Evolutionary conservation across 2,113 vertebrate species (phyloP).

Genomic region (Ptilorrhoa leucosticta): DNA sequence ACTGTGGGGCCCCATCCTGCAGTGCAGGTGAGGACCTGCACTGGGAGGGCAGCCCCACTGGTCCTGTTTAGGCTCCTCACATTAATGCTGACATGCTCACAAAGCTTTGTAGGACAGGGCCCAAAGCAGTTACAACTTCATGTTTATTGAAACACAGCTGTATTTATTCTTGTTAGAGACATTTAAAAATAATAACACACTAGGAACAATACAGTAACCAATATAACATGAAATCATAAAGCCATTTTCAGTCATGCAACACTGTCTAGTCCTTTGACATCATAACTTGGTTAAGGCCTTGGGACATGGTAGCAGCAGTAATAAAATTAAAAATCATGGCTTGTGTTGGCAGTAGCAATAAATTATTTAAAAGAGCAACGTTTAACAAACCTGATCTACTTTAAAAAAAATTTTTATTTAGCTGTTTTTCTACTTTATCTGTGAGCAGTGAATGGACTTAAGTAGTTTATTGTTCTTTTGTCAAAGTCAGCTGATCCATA

Average conservation of each 20-base stretch:
- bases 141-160: not conserved
- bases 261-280: not conserved
- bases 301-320: not conserved
- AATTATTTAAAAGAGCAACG: not conserved
- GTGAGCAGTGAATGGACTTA: not conserved
- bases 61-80: not conserved
- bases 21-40: not conserved
- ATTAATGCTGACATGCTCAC: not conserved
- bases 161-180: not conserved
- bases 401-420: not conserved
- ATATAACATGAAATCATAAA: not conserved
- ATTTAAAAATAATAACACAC: not conserved
- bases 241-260: not conserved
- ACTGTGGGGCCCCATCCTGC: not conserved
- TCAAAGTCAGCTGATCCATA: not conserved
- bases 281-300: not conserved
- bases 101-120: not conserved
- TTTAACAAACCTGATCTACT: not conserved
- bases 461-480: not conserved
- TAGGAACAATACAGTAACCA: not conserved
- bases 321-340: not conserved
- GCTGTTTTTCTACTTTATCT: not conserved
- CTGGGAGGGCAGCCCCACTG: rapidly evolving
- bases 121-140: not conserved
- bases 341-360: not conserved